A percentile compares a stretch with the other conserved stretches of the same genome.
phyloP scores from a whole-genome alignment of 2,888 invertebrate species.

The Hesperia comma region DNA sequence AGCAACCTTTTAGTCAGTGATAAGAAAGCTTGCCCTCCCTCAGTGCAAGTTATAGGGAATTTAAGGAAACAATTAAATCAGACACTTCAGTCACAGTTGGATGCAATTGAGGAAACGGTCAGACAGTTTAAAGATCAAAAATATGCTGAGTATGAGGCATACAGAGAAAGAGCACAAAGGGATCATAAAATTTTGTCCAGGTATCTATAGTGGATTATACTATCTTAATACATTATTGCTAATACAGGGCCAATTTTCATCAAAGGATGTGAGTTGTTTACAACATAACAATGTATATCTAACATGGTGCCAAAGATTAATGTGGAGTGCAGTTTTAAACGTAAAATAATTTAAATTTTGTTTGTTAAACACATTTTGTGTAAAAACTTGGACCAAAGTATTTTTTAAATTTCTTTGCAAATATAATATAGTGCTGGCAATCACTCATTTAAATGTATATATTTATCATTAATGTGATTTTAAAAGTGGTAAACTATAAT shows the following conservation, averaged over 20 bases:
- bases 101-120: constrained; percentile 89
- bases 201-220: constrained; percentile 54
- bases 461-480: neutral
- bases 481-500: neutral
- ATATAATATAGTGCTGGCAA: too few relatives aligned
- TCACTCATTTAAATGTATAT: too few relatives aligned
- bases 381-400: too few relatives aligned
- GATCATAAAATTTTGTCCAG: constrained; percentile 88
- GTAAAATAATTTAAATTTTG: too few relatives aligned
- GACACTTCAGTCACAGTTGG: constrained; percentile 87
- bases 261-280: too few relatives aligned
- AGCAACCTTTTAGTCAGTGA: constrained; percentile 65
- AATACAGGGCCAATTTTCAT: too few relatives aligned
- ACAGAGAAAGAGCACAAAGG: constrained; percentile 88
- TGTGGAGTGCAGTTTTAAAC: too few relatives aligned
- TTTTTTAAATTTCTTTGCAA: too few relatives aligned
- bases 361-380: too few relatives aligned
- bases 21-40: constrained; percentile 71
- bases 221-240: too few relatives aligned
- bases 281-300: too few relatives aligned
- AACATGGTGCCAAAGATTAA: too few relatives aligned
- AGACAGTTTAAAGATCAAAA: constrained; percentile 89
- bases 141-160: constrained; percentile 89
- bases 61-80: constrained; percentile 88
- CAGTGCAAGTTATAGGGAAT: constrained; percentile 82